A percentile compares a stretch with the other conserved stretches of the same genome.
These are phyloP conservation scores for Sitta carolinensis DNA, from an alignment of 2,797 vertebrate genomes.

Conservation along the genomic window DNA sequence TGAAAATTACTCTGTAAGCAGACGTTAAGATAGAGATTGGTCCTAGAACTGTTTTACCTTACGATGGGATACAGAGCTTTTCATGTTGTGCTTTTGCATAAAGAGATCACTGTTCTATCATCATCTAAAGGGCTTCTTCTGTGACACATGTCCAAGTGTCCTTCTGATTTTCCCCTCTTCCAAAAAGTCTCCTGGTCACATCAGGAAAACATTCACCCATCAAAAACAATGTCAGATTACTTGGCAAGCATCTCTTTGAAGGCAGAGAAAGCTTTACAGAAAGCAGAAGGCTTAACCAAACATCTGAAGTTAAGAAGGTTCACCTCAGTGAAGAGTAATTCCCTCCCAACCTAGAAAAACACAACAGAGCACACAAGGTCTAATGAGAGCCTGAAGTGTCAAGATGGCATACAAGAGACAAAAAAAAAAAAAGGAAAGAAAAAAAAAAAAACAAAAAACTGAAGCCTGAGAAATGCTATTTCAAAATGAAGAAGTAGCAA, in stretches of 20 bases:
- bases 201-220: not conserved
- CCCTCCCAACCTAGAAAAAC: not conserved
- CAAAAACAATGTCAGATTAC: not conserved
- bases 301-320: not conserved
- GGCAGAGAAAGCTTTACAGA: not conserved
- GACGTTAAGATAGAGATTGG: not conserved
- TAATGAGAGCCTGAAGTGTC: not conserved
- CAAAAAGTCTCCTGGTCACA: not conserved
- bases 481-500: conserved; percentile 34
- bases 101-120: not conserved
- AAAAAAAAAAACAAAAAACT: not conserved
- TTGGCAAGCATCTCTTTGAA: not conserved
- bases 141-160: not conserved
- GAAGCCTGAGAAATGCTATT: not conserved
- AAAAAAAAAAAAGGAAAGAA: not conserved
- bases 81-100: not conserved
- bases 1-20: not conserved
- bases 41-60: not conserved
- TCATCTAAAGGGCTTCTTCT: not conserved
- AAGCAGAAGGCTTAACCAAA: not conserved
- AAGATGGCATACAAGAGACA: fast-evolving
- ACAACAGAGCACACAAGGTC: not conserved
- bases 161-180: not conserved
- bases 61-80: conserved; percentile 38
- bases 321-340: not conserved